Conservation (phyloP, 64 coral and sea anemone genomes). For the Montipora sp. region DNA sequence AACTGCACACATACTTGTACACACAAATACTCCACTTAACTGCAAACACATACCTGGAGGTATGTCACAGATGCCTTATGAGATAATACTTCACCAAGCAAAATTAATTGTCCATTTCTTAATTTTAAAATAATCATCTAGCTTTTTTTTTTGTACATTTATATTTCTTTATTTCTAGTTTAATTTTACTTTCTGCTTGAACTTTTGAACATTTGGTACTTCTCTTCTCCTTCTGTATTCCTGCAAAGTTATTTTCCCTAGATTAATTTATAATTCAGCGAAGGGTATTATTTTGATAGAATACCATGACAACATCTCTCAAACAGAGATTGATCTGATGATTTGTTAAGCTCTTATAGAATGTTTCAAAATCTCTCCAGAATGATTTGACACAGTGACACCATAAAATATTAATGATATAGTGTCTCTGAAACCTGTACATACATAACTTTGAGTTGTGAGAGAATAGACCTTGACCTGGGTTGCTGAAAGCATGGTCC, state of each 20-base stretch:
- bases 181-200: not conserved
- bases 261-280: not conserved
- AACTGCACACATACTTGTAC: not conserved
- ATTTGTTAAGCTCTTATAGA: not conserved
- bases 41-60: not conserved
- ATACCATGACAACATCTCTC: not conserved
- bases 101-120: not conserved
- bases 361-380: not conserved
- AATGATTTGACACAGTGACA: not conserved
- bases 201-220: not conserved
- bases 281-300: not conserved
- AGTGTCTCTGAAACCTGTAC: not conserved
- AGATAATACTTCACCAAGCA: not conserved
- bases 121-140: not conserved
- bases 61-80: not conserved
- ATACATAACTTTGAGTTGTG: not conserved
- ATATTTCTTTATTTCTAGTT: not conserved
- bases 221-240: not conserved
- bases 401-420: not conserved
- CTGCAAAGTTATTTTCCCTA: not conserved
- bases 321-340: not conserved
- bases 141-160: not conserved
- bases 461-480: too few relatives aligned
- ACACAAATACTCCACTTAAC: not conserved
- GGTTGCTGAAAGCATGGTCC: too few relatives aligned